These are phyloP conservation scores for Bradynema listronoti DNA, from an alignment of 1,140 invertebrate species.

Conservation along the genomic window DNA sequence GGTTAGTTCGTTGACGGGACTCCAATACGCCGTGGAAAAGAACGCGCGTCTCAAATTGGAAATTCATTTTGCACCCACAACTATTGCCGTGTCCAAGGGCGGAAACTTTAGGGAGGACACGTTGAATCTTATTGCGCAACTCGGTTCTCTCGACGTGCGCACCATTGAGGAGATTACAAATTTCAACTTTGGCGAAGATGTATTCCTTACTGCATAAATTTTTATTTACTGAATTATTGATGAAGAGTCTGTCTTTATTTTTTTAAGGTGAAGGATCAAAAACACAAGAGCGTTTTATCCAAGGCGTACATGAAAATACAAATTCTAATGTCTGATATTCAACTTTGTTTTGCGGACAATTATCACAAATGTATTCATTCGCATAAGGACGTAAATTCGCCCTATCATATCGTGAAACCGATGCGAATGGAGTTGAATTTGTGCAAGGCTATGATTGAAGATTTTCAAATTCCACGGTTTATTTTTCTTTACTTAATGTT, in stretches of 20 bases:
- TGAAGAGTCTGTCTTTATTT: too few species aligned
- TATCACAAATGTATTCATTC: conserved; percentile 59
- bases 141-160: conserved; percentile 72
- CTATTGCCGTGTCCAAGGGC: conserved; percentile 75
- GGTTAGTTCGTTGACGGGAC: conserved; percentile 58
- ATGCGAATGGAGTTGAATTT: conserved; percentile 72
- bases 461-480: conserved; percentile 79
- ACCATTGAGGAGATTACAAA: conserved; percentile 62
- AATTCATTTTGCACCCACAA: conserved; percentile 77
- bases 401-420: conserved; percentile 67
- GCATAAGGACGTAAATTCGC: conserved; percentile 43
- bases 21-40: conserved; percentile 83
- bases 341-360: conserved; percentile 65
- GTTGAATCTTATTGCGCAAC: conserved; percentile 71
- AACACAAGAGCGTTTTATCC: conserved; percentile 68
- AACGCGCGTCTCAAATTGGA: conserved; percentile 77
- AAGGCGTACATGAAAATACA: conserved; percentile 81
- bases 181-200: conserved; percentile 49
- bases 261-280: conserved; percentile 61
- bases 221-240: too few species aligned
- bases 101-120: conserved; percentile 68
- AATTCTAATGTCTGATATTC: conserved; percentile 73
- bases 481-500: too few species aligned
- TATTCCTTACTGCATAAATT: too few species aligned
- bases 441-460: conserved; percentile 79